Evolutionary conservation across 2,113 vertebrate species (phyloP).

Genomic region (Pelecanoides urinatrix): DNA sequence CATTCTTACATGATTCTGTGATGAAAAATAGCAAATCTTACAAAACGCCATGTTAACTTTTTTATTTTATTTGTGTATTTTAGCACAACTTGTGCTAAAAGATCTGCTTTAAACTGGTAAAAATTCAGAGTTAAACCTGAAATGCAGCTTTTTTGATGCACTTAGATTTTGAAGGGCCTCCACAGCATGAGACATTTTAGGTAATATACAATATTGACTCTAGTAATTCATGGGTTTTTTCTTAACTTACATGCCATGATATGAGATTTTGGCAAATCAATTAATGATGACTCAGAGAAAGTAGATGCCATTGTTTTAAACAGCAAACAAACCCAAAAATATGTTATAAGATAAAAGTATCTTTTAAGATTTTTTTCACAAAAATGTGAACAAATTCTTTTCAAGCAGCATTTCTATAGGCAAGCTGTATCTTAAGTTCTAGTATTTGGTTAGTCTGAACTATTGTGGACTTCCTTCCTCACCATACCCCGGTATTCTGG

Average conservation of each 20-base stretch:
- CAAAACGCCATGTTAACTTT: accelerated
- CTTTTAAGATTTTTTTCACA: not conserved
- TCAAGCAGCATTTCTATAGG: not conserved
- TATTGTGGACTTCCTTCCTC: not conserved
- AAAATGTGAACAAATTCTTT: no score
- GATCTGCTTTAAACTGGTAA: not conserved
- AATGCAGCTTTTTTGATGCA: not conserved
- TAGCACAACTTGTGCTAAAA: not conserved
- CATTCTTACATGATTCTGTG: not conserved
- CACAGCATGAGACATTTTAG: not conserved
- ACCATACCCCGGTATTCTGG: not conserved
- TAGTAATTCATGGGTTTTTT: not conserved
- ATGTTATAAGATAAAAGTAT: not conserved
- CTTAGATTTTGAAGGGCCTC: not conserved
- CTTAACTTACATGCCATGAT: not conserved
- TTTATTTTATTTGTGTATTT: not conserved
- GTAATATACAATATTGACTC: not conserved
- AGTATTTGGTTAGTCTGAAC: not conserved
- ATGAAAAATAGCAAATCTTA: not conserved
- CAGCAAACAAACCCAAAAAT: not conserved
- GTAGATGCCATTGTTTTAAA: not conserved
- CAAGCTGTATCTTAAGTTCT: not conserved
- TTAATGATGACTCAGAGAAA: not conserved
- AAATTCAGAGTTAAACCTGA: not conserved
- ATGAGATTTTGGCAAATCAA: not conserved